Conservation (phyloP, 2,113 vertebrate species). For the Phalacrocorax carbo region DNA sequence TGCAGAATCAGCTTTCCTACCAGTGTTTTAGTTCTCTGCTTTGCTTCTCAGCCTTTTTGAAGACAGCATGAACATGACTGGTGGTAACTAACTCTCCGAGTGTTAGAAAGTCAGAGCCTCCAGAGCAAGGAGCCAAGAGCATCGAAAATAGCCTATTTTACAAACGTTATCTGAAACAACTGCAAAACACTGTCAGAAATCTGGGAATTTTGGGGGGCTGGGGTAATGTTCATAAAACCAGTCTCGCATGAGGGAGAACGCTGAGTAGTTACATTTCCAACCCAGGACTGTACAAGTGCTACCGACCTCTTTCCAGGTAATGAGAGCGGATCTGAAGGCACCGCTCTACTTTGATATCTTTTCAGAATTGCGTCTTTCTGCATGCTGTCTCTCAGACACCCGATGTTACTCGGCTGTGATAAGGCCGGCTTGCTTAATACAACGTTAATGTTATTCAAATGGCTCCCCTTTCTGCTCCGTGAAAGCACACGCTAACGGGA, state of each 20-base stretch:
- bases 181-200: neutral
- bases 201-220: fast-evolving
- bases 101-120: neutral
- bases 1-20: neutral
- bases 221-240: neutral
- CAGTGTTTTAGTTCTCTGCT: neutral
- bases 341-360: neutral
- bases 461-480: neutral
- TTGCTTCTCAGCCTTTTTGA: neutral
- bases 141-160: neutral
- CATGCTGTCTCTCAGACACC: neutral
- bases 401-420: neutral
- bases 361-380: neutral
- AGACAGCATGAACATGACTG: fast-evolving
- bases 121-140: neutral
- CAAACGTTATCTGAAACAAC: neutral
- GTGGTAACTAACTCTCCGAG: neutral
- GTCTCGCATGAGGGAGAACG: neutral
- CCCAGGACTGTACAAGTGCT: neutral
- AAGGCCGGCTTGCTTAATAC: neutral
- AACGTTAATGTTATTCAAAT: neutral
- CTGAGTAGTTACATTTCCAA: neutral
- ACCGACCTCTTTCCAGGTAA: neutral
- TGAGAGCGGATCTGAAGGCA: neutral
- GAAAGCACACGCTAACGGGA: neutral